Conservation (phyloP, 2,113 vertebrate genomes). For the Pollachius pollachius region DNA sequence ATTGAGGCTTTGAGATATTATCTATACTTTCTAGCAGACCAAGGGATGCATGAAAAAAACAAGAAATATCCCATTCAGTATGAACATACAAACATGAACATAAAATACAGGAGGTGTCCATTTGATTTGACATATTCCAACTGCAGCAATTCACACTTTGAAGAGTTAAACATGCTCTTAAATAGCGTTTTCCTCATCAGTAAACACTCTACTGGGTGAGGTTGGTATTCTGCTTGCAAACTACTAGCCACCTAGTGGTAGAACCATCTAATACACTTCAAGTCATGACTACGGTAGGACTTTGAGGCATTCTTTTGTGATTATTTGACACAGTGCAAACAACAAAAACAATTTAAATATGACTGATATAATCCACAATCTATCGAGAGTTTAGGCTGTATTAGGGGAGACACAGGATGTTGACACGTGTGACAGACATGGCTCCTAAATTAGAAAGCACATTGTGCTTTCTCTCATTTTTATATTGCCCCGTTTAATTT, state of each 20-base stretch:
- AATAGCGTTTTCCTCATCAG: slow-evolving; percentile 24
- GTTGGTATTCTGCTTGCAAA: slow-evolving; percentile 42
- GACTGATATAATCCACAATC: slow-evolving; percentile 51
- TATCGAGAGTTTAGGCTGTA: slow-evolving; percentile 47
- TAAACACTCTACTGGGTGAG: slow-evolving; percentile 27
- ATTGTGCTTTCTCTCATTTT: slow-evolving; percentile 30
- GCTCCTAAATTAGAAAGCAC: slow-evolving; percentile 53
- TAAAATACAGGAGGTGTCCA: not conserved
- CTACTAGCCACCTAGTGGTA: slow-evolving; percentile 65
- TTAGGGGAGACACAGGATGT: slow-evolving; percentile 39
- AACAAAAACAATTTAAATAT: slow-evolving; percentile 36
- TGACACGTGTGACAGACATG: slow-evolving; percentile 52
- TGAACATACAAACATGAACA: not conserved
- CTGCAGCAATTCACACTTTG: slow-evolving; percentile 2
- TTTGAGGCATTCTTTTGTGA: slow-evolving; percentile 41
- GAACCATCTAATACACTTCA: slow-evolving; percentile 46
- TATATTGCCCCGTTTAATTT: slow-evolving; percentile 44
- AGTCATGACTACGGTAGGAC: slow-evolving; percentile 46
- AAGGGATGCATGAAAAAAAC: slow-evolving; percentile 21
- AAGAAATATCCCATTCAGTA: not conserved
- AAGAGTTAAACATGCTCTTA: slow-evolving; percentile 35
- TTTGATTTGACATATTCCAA: not conserved
- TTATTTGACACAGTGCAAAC: slow-evolving; percentile 44
- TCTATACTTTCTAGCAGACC: slow-evolving; percentile 60
- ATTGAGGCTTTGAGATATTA: slow-evolving; percentile 36